These are phyloP conservation scores for Ichneumoninae sp. DNA, from an alignment of 2,888 invertebrate species.

Conservation along the genomic window DNA sequence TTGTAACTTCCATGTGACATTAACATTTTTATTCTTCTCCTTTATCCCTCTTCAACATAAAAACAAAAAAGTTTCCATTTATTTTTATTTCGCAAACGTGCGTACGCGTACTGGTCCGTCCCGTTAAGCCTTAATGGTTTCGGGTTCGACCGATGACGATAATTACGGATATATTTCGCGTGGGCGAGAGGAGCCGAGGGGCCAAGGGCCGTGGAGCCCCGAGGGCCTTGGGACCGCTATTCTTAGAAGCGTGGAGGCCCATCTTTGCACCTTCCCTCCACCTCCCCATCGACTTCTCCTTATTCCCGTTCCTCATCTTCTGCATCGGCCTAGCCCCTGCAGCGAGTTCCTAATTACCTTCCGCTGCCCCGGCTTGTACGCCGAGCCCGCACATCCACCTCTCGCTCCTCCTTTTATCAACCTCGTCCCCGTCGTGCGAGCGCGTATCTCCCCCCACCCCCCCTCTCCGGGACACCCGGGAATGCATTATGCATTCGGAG, in stretches of 20 bases:
- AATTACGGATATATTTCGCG: conserved; percentile 69
- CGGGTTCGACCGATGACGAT: conserved; percentile 58
- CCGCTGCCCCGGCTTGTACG: conserved; percentile 58
- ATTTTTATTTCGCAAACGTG: conserved; percentile 17
- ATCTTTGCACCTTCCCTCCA: conserved; percentile 52
- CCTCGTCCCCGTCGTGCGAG: conserved; percentile 44
- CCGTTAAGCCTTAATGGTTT: conserved; percentile 65
- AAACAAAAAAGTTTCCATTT: neutral
- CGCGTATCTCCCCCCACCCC: conserved; percentile 62
- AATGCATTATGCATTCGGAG: conserved; percentile 80
- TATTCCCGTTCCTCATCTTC: conserved; percentile 40
- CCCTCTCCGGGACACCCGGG: conserved; percentile 55
- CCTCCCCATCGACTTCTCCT: conserved; percentile 37
- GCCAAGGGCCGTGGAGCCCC: conserved; percentile 71
- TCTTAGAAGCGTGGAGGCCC: conserved; percentile 74
- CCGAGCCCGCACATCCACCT: conserved; percentile 41
- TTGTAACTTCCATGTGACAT: no score
- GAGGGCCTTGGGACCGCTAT: conserved; percentile 78
- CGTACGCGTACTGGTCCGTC: conserved; percentile 40
- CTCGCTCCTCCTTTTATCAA: conserved; percentile 24
- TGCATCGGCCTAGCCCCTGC: conserved; percentile 66
- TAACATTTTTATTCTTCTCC: no score
- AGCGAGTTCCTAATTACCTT: conserved; percentile 77
- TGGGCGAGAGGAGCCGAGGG: conserved; percentile 61
- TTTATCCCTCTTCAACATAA: no score